Base-by-base conservation (phyloP, 2,888 invertebrate species). In the Nemotelus nigrinus region DNA sequence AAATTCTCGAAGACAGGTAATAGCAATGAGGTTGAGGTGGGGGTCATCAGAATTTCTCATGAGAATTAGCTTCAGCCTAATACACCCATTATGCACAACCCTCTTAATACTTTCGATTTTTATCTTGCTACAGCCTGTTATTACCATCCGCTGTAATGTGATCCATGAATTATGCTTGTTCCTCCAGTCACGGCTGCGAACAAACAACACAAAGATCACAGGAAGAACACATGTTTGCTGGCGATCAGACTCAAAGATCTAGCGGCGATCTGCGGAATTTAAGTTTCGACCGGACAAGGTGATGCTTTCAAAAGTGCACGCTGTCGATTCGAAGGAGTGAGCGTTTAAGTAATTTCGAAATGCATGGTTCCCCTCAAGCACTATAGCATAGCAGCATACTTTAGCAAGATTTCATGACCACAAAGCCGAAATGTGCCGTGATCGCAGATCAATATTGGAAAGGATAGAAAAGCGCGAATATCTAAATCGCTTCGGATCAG, bases 61-160 rank as follows among this genome's bases (percentile, higher is more conserved):
- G 25, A 25, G 25, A 25, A 25, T 78, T 65, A 75, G 68, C 70
- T 71, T 64, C 74, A 67, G 79, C 60, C 77, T 75, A 77, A 77
- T 70, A 75, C 70, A 79, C 71, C 79, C 75, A 79, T 79, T 78
- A 57, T 57, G 78, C 77, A 79, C 78, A 76, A 79, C 77, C 76
- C 77, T 70, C 70, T 79, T 79, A 79, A 77, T 79, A 79, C 75
- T 79, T 77, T 79, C 76, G 57, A 55, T 64, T 68, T 68, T 76
- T 78, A 74, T 74, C 74, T 47, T 60, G 5, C 70, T 43, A 48
- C 58, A 55, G 68, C 76, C 72, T 48, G 60, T 72, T 58, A 58
- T 60, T 58, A 58, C 60, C 43, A 43, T 72, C 8, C 70, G 53
- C 48, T 25, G 41, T 53, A 39, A 50, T 53, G 50, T 50, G 70